These are phyloP conservation scores for Tachina lurida DNA, from an alignment of 2,888 invertebrate species.

Conservation along the genomic window DNA sequence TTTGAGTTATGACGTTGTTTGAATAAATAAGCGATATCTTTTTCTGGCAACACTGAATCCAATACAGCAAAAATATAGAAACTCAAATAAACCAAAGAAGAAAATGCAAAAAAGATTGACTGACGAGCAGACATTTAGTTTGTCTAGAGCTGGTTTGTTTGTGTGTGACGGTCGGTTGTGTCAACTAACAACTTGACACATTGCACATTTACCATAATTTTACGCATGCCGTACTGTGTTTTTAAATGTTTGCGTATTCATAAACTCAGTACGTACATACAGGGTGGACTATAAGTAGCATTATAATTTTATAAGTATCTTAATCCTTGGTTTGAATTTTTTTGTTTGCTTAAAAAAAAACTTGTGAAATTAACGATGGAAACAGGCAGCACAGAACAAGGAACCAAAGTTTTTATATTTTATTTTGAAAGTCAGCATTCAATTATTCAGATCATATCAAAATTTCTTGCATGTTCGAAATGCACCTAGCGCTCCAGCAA, in stretches of 20 bases:
- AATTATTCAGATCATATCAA: neutral
- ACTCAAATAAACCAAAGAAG: conserved; percentile 24
- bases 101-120: conserved; percentile 40
- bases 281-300: too few species aligned
- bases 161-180: conserved; percentile 29
- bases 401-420: too few species aligned
- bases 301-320: too few species aligned
- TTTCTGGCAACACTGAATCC: too few species aligned
- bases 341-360: too few species aligned
- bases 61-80: conserved; percentile 3
- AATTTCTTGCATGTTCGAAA: neutral
- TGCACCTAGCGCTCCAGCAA: neutral
- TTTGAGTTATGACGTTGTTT: neutral
- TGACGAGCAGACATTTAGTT: conserved; percentile 21
- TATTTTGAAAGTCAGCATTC: neutral
- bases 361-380: too few species aligned
- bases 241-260: conserved; percentile 5
- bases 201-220: conserved; percentile 28
- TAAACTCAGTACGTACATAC: neutral
- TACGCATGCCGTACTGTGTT: conserved; percentile 15
- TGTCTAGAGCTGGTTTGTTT: conserved; percentile 13
- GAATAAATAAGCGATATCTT: neutral
- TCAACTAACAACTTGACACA: conserved; percentile 39
- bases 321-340: too few species aligned
- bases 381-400: too few species aligned